Evolutionary conservation across 2,113 vertebrate genomes (phyloP).

Genomic region (Dascyllus trimaculatus): DNA sequence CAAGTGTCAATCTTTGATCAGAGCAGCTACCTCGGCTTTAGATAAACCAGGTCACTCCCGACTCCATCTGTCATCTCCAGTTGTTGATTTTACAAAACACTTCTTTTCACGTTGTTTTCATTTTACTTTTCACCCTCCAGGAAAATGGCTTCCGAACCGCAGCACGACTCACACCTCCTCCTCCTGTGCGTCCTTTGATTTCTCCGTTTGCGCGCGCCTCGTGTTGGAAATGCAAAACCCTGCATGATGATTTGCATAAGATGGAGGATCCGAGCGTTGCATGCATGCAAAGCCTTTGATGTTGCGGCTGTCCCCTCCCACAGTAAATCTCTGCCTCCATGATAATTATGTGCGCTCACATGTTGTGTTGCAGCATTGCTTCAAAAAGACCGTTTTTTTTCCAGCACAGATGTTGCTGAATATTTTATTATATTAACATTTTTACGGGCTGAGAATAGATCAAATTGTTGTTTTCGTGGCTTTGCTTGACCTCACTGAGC

Average conservation of each 20-base stretch:
- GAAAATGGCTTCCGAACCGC: neutral
- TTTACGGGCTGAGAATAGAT: neutral
- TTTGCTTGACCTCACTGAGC: no score
- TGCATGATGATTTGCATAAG: conserved; percentile 60
- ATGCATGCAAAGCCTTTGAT: conserved; percentile 61
- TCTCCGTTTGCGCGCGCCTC: conserved; percentile 15
- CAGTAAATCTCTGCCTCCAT: conserved; percentile 37
- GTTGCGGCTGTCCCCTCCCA: conserved; percentile 20
- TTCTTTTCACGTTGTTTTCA: neutral
- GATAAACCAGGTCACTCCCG: conserved; percentile 43
- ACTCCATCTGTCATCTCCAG: neutral
- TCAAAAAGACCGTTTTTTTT: conserved; percentile 16
- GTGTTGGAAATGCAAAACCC: conserved; percentile 39
- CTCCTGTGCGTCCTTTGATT: conserved; percentile 23
- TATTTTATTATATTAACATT: neutral
- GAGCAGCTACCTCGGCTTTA: conserved; percentile 43
- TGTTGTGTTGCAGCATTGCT: conserved; percentile 19
- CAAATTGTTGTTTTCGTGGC: neutral
- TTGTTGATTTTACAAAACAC: conserved; percentile 9
- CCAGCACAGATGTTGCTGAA: conserved; percentile 18
- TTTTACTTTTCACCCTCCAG: neutral
- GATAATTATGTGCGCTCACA: conserved; percentile 6
- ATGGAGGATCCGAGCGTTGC: conserved; percentile 22
- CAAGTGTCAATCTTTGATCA: conserved; percentile 51
- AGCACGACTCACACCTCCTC: conserved; percentile 8